Percentiles rank a stretch among this genome's conserved stretches.
Evolutionary conservation across 1,140 invertebrate species (phyloP).

Genomic region (Fopius arisanus): DNA sequence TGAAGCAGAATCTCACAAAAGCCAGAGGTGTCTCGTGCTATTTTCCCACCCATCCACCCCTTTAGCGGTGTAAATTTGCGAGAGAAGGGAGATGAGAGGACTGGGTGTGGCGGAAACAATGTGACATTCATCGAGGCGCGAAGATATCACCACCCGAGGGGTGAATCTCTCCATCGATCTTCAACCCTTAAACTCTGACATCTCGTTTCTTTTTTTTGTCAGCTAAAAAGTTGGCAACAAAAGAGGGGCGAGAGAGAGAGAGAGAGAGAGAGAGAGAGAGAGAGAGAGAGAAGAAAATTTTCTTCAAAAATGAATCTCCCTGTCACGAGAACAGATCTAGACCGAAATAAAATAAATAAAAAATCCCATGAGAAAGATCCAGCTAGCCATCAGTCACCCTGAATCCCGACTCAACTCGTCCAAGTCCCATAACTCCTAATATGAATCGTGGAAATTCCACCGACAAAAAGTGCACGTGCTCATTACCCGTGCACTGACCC

Average conservation of each 20-base stretch:
- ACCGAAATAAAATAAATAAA: neutral
- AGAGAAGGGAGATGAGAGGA: neutral
- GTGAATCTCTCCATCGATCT: neutral
- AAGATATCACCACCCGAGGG: slow-evolving; percentile 16
- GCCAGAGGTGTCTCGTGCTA: slow-evolving; percentile 1
- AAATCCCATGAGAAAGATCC: neutral
- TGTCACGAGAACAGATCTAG: no score
- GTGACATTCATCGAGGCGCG: slow-evolving; percentile 41
- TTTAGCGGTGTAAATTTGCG: slow-evolving; percentile 20
- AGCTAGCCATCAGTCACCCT: neutral
- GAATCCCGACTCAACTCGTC: neutral
- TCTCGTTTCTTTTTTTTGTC: slow-evolving; percentile 12
- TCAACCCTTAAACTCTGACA: slow-evolving; percentile 1
- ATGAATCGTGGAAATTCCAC: neutral
- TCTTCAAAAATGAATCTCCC: neutral
- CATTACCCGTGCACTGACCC: neutral
- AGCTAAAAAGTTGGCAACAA: slow-evolving; percentile 8
- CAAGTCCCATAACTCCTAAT: neutral
- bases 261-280: neutral
- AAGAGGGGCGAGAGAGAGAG: neutral
- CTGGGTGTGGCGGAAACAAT: slow-evolving; percentile 44
- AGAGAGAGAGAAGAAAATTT: no score
- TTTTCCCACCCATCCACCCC: neutral
- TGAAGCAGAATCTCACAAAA: neutral
- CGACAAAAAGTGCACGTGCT: neutral